Percentiles rank a stretch among this genome's conserved stretches.
Conservation (phyloP, 2,797 vertebrate genomes). For the Lycodopsis pacificus region DNA sequence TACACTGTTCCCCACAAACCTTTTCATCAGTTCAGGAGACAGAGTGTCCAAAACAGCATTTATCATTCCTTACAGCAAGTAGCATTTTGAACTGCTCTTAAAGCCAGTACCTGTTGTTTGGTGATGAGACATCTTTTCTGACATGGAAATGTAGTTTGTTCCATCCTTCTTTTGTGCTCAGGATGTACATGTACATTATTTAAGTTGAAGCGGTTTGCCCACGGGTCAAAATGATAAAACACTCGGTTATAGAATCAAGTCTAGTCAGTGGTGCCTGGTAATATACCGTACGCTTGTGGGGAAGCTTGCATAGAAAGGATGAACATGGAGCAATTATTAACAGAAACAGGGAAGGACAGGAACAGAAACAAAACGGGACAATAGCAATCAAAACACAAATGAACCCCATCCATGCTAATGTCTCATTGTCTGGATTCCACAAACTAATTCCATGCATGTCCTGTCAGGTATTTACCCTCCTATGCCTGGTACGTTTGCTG, state of each 20-base stretch:
- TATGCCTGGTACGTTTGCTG: constrained; percentile 42
- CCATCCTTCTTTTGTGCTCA: not conserved
- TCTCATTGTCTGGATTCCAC: not conserved
- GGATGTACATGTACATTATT: not conserved
- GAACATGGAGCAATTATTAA: not conserved
- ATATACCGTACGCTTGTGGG: not conserved
- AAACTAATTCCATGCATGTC: constrained; percentile 16
- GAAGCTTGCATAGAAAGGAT: not conserved
- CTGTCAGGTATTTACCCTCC: constrained; percentile 75
- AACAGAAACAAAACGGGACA: not conserved
- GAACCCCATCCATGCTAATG: not conserved
- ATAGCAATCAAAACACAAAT: not conserved
- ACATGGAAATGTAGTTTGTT: not conserved
- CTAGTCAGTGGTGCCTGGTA: not conserved
- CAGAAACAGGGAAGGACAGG: not conserved
- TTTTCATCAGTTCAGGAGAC: not conserved
- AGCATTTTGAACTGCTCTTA: not conserved
- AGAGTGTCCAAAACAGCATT: not conserved
- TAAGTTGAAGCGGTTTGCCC: not conserved
- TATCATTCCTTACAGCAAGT: not conserved
- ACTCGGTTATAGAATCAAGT: not conserved
- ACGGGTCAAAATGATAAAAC: not conserved
- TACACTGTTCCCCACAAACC: not conserved
- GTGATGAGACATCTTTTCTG: not conserved
- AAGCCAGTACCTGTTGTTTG: not conserved